Evolutionary conservation across 2,888 invertebrate species (phyloP).

Genomic region (Athetis lepigone): DNA sequence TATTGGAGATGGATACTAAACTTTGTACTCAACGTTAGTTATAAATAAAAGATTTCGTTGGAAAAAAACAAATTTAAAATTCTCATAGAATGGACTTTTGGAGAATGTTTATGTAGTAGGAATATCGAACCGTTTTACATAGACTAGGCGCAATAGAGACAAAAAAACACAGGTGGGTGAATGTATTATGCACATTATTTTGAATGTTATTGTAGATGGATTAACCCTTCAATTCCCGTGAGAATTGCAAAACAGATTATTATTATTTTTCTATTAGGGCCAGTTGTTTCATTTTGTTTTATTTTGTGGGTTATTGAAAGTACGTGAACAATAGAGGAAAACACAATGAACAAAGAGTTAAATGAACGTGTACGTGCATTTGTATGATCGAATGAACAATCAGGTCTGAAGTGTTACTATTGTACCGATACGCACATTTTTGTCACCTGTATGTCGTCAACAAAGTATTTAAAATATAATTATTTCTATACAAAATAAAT

Average conservation of each 20-base stretch:
- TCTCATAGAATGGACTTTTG: constrained; percentile 42
- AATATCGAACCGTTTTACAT: constrained; percentile 37
- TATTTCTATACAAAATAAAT: no score
- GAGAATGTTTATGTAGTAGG: constrained; percentile 52
- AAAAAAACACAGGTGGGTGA: constrained; percentile 15
- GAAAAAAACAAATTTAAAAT: constrained; percentile 58
- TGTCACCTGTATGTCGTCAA: constrained; percentile 40
- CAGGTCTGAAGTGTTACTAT: constrained; percentile 43
- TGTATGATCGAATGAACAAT: constrained; percentile 63
- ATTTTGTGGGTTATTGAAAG: constrained; percentile 35
- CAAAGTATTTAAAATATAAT: constrained; percentile 1
- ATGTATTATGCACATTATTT: constrained; percentile 18
- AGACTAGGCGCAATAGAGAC: not conserved
- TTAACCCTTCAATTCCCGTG: not conserved
- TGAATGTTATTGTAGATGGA: constrained; percentile 1
- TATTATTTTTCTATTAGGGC: not conserved
- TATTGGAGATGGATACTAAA: constrained; percentile 59
- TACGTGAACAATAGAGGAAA: constrained; percentile 52
- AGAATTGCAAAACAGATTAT: not conserved
- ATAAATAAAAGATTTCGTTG: constrained; percentile 54
- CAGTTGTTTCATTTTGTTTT: constrained; percentile 22
- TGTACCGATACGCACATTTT: constrained; percentile 38
- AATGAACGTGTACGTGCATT: constrained; percentile 59
- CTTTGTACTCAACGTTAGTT: constrained; percentile 50
- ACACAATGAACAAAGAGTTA: constrained; percentile 56